phyloP scores from a whole-genome alignment of 2,113 vertebrate genomes.

The Notothenia rossii region DNA sequence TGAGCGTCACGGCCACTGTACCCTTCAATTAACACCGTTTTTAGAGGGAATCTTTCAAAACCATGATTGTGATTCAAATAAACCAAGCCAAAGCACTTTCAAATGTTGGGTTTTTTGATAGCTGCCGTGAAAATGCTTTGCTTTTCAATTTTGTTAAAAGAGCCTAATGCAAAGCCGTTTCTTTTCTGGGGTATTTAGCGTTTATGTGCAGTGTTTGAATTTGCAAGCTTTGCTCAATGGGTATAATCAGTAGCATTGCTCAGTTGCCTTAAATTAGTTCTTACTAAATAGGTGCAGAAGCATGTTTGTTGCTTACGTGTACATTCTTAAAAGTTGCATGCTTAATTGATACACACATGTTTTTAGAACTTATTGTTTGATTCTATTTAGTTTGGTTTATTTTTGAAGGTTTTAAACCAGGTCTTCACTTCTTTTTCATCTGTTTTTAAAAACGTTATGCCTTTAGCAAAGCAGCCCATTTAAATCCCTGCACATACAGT shows the following conservation, averaged over 20 bases:
- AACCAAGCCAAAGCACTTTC: conserved; percentile 75
- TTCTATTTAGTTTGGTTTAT: not conserved
- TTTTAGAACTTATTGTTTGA: not conserved
- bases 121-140: conserved; percentile 49
- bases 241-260: conserved; percentile 19
- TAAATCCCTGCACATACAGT: not conserved
- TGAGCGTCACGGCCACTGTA: conserved; percentile 68
- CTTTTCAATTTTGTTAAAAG: conserved; percentile 22
- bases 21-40: conserved; percentile 81
- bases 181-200: not conserved
- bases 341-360: not conserved
- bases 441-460: too few species aligned
- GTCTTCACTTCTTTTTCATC: not conserved
- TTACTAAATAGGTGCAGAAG: conserved; percentile 5
- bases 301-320: not conserved
- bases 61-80: conserved; percentile 79
- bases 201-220: conserved; percentile 15
- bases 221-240: not conserved
- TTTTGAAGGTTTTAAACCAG: not conserved
- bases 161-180: not conserved
- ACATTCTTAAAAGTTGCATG: not conserved
- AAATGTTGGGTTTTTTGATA: conserved; percentile 49
- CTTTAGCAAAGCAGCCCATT: not conserved
- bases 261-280: not conserved
- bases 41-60: conserved; percentile 77